Evolutionary conservation across 2,797 vertebrate genomes (phyloP).

Genomic region (Philypnodon macrostomus): DNA sequence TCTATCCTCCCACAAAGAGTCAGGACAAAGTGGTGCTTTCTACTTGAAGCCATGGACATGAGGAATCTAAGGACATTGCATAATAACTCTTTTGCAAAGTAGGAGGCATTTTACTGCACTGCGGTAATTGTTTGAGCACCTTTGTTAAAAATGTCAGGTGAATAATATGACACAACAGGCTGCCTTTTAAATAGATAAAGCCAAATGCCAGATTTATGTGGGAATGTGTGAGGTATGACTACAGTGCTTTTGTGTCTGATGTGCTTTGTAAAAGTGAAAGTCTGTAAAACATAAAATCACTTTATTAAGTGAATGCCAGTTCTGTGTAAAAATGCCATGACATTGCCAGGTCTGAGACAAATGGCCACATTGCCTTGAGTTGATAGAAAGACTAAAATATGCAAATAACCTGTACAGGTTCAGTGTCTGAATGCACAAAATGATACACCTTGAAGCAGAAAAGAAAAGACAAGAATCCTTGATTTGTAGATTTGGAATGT

Average conservation of each 20-base stretch:
- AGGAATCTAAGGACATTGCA: constrained; percentile 1
- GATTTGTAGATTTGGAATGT: no score
- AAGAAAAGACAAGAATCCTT: no score
- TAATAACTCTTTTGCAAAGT: constrained; percentile 1
- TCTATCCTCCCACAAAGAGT: background rate
- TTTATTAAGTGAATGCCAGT: no score
- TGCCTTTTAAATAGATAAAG: background rate
- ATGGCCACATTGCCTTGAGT: no score
- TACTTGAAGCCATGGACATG: constrained; percentile 2
- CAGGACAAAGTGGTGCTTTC: background rate
- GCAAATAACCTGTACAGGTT: no score
- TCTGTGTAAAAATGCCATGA: no score
- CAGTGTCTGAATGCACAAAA: no score
- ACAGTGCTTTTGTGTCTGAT: background rate
- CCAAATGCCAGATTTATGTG: background rate
- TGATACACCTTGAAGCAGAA: no score
- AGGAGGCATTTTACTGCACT: background rate
- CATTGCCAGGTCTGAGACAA: no score
- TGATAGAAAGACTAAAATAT: no score
- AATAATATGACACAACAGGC: constrained; percentile 7
- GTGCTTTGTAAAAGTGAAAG: no score
- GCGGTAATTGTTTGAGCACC: constrained; percentile 6
- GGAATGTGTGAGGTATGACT: background rate
- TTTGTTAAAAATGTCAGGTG: constrained; percentile 9
- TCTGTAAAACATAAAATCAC: no score